Base-by-base conservation (phyloP, 2,113 vertebrate genomes). In the Heterotis niloticus region DNA sequence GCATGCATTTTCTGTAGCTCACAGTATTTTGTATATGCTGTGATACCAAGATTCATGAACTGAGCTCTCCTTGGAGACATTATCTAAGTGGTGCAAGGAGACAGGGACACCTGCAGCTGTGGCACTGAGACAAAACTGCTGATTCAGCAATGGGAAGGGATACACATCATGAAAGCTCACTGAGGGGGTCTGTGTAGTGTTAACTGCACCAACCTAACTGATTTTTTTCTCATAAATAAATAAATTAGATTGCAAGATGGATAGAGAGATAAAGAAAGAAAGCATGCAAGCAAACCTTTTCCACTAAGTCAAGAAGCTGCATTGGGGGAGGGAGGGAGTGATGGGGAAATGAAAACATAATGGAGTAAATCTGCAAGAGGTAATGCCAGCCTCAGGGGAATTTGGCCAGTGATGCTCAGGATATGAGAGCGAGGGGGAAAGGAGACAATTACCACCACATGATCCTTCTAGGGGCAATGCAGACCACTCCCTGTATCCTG, bases 381-480 rank as follows among this genome's bases (percentile, higher is more conserved):
- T 78, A 57, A 44, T 44, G 64, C 23, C 52, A 62, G 82, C 85
- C 81, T 80, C 78, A 29, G 67, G 5, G 81, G 79, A 77, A 78
- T 81, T 83, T 67, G 64, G 74, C 44, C 54, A 26, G 76, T 70
- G 64, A 51, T 72, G 77, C 77, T 78, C 2, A 85, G 82, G 4
- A 85, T 86, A 80, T 89, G 74, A 79, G 12, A 79, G 84, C 7
- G 34, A 84, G 83, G 81, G 78, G 82, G 81, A 75, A 82, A 81
- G 83, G 78, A 87, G 85, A 87, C 80, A 83, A 85, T 88, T 90
- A 78, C 84, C 90, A 86, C 85, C 89, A 44, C 34, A 44, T 7
- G 34, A 4, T 7, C 7, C 3, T 44, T 4, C 34, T 44, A 44
- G 34, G 34, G 34, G 34, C 34, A 2, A 44, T 44, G 7, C 34